Evolutionary conservation across 2,888 invertebrate species (phyloP), one percentile per base, ranked within the genome.

Genomic region (Pediacus dermestoides): DNA sequence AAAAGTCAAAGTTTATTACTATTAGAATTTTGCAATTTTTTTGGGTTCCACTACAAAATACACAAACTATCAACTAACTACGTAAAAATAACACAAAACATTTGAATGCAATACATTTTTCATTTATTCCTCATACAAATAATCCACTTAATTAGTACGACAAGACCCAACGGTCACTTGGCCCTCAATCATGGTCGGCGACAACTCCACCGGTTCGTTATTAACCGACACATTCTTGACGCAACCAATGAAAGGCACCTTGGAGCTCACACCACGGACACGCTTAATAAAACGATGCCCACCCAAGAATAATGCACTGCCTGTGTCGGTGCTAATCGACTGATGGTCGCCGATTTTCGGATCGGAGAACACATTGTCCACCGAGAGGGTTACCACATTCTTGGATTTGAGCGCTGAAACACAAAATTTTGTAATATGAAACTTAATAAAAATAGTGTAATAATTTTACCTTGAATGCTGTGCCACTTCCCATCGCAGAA

Each of bases 401-500:
- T 88, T 88, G n/a, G 86, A 84, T 68, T 95, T 96, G 16, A 85
- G 78, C 33, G 84, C 92, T 81, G 76, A 53, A 68, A 58, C 22
- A 36, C 25, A 27, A 26, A 9, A n/a, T n/a, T n/a, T n/a, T n/a
- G n/a, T n/a, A n/a, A n/a, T n/a, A n/a, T n/a, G n/a, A n/a, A n/a
- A n/a, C n/a, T n/a, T n/a, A n/a, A n/a, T n/a, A n/a, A n/a, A n/a
- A n/a, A n/a, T n/a, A n/a, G n/a, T n/a, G n/a, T 31, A 8, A 31
- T 9, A 22, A 22, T 23, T 39, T 66, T 64, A 85, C 85, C 82
- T 69, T 80, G 77, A 56, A 94, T 88, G 39, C 77, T 82, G 63
- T 97, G 95, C 96, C 96, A 99, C 37, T 88, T 76, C 30, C 97
- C 96, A 68, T 99, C 93, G 63, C 97, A 99, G 44, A 95, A 77